A percentile compares a stretch with the other conserved stretches of the same genome.
Conservation (phyloP, 1,140 invertebrate species). For the Panulirus ornatus region DNA sequence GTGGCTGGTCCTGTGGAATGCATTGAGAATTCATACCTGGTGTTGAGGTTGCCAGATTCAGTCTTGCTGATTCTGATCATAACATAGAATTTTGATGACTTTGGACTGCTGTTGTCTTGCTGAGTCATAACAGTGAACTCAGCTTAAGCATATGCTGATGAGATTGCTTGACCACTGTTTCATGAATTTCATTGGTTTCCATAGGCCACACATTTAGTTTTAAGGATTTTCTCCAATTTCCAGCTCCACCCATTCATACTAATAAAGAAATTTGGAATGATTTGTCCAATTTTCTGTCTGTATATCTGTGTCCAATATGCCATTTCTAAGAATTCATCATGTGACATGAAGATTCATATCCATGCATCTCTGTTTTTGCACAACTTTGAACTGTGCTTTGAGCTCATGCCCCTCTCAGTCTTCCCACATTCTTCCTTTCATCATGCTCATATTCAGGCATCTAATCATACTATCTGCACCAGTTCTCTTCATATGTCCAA, state of each 20-base stretch:
- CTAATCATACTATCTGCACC: too few species aligned
- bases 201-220: not conserved
- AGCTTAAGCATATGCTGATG: not conserved
- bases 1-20: not conserved
- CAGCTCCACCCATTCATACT: not conserved
- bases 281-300: not conserved
- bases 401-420: too few species aligned
- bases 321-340: too few species aligned
- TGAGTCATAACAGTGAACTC: not conserved
- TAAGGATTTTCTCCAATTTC: not conserved
- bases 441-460: too few species aligned
- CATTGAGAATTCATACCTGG: not conserved
- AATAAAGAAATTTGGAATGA: not conserved
- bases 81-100: not conserved
- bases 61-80: not conserved
- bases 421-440: too few species aligned
- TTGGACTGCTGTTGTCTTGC: not conserved
- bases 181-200: not conserved
- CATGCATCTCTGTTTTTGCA: too few species aligned
- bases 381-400: too few species aligned
- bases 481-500: too few species aligned
- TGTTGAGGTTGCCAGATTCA: not conserved
- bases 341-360: too few species aligned
- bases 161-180: not conserved
- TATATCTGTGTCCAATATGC: too few species aligned